Evolutionary conservation across 53 echinoderm and acorn worm genomes (phyloP), one percentile per base, ranked within the genome.

Genomic region (Echinometra lucunter): DNA sequence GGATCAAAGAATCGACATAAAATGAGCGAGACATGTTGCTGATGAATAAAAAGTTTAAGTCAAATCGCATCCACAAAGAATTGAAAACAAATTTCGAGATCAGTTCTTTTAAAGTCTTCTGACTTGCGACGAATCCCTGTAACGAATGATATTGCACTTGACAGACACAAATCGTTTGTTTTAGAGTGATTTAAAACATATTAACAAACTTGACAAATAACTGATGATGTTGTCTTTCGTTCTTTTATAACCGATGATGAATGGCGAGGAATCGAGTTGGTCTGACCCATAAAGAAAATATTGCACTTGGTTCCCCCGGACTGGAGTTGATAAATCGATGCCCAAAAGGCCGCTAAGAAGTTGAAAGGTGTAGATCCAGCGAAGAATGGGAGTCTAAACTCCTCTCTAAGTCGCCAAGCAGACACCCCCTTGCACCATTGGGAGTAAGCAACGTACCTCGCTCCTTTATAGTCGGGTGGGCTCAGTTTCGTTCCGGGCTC

Each of bases 1-100:
- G 85, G 92, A 99, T 98, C 95, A 99, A 91, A 44, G 99, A 99
- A 92, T 99, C 99, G 88, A 99, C 99, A 94, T 98, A 98, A 92
- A 99, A 99, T 47, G 99, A 99, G 0, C 99, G 97, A 78, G 99
- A 99, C 98, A 99, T 98, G 49, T 45, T 85, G 30, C 21, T 18
- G 49, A 85, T 1, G 85, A 47, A 45, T 2, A 28, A 53, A 0
- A 69, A 53, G 1, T 32, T 28, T 34, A 69, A 28, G 32, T 81
- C 81, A 81, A 81, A 21, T 85, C 81, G 27, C 49, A 85, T 85
- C 28, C 85, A 85, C 85, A 8, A 42, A 42, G 81, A 44, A 81
- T 19, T 81, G 28, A 47, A 85, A 16, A 47, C 85, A 28, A 56
- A 44, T 82, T 45, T 45, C 49, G 6, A 15, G 45, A 49, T 12